Conservation (phyloP, 2,113 vertebrate species). For the Porphyrio hochstetteri region DNA sequence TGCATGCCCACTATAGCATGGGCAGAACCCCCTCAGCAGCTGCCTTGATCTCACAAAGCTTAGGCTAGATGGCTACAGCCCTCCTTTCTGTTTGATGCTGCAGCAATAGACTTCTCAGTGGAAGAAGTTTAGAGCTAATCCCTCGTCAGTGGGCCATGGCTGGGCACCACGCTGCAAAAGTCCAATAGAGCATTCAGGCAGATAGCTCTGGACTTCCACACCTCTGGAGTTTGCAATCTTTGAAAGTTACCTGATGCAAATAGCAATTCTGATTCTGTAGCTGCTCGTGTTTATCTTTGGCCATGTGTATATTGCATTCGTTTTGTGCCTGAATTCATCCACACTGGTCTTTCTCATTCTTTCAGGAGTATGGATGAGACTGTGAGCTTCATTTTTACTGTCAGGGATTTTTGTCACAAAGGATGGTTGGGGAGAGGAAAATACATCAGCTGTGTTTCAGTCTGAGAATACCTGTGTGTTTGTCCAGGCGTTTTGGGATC, state of each 20-base stretch:
- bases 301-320: neutral
- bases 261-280: neutral
- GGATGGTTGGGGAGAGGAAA: neutral
- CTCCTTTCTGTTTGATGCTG: neutral
- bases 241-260: neutral
- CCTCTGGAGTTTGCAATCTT: neutral
- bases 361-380: neutral
- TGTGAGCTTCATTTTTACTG: neutral
- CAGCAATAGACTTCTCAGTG: neutral
- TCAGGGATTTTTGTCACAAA: neutral
- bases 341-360: neutral
- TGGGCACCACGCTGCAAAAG: neutral
- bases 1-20: neutral
- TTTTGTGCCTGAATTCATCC: neutral
- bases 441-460: neutral
- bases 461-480: neutral
- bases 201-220: neutral
- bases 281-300: neutral
- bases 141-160: neutral
- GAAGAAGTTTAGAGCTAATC: neutral
- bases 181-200: neutral
- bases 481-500: neutral
- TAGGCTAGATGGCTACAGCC: neutral
- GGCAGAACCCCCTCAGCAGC: neutral
- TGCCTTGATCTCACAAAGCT: neutral